Base-by-base conservation (phyloP, 2,113 vertebrate genomes). In the Empidonax traillii region DNA sequence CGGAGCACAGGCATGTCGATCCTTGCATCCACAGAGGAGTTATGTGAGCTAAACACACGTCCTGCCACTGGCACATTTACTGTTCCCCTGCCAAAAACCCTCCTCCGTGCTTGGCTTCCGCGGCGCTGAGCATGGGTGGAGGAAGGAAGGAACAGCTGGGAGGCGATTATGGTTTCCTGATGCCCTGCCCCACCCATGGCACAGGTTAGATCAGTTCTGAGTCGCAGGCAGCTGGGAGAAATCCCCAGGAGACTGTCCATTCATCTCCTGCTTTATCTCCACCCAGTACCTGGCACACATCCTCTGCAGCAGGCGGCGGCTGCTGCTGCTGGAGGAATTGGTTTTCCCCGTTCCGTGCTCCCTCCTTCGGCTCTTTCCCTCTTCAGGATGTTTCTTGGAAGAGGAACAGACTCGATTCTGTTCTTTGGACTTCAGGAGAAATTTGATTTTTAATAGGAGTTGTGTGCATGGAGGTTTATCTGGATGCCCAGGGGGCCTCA, bases 141-240 rank as follows among this genome's bases (percentile, higher is more conserved):
- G 94, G 96, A 95, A 97, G 94, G 93, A 96, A 95, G 88, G 93
- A 97, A 90, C 92, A 92, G 92, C 94, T 96, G 96, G 93, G 92
- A 95, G 94, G 92, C 0, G 49, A 77, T 94, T 88, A 87, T 84
- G 90, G 86, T 56, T 97, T 96, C 94, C 96, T 95, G 95, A 75
- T 35, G n/a, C 92, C 83, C 88, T 96, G 69, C 96, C 86, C 83
- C 93, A 95, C 88, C 95, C 94, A 65, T 92, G 93, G 93, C 83
- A 95, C 96, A 96, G 94, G 96, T 96, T 96, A 93, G 94, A 93
- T 95, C 90, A 93, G 88, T 78, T 78, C 83, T 94, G 92, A 89
- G 80, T 75, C 1, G 33, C 56, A 85, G 93, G 86, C 93, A 94
- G 93, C 92, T 96, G 96, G 94, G 44, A 96, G 88, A 86, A 95